These are phyloP conservation scores for Crotalus tigris DNA, from an alignment of 2,113 vertebrate species.

Conservation along the genomic window DNA sequence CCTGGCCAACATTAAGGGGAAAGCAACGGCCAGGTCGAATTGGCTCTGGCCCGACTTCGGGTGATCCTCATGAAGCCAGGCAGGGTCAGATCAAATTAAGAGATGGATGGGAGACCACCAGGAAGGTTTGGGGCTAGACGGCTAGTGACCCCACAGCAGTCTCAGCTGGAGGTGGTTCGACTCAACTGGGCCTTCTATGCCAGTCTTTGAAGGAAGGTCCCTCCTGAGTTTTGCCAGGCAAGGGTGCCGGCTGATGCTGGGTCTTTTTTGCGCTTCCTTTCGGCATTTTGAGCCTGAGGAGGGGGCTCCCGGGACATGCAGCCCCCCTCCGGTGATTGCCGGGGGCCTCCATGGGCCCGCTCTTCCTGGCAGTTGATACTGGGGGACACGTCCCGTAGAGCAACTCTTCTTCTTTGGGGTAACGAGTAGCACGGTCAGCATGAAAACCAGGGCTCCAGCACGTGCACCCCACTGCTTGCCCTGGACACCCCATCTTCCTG, in stretches of 20 bases:
- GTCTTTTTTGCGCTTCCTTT: neutral
- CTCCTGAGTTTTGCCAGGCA: neutral
- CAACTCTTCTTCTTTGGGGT: neutral
- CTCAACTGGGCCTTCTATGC: neutral
- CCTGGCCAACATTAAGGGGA: neutral
- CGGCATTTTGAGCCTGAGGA: rapidly evolving
- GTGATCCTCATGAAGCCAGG: neutral
- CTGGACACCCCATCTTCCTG: rapidly evolving
- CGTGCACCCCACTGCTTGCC: neutral
- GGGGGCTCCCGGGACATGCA: neutral
- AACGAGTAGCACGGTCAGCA: neutral
- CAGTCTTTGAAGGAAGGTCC: neutral
- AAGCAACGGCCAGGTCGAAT: neutral
- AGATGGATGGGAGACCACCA: neutral
- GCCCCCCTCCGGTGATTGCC: too few relatives aligned
- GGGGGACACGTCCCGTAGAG: neutral
- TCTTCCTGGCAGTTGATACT: neutral
- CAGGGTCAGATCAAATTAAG: neutral
- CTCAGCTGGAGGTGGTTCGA: neutral
- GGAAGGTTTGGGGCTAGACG: neutral
- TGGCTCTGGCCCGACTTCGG: neutral
- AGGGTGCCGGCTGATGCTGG: neutral
- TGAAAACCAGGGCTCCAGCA: neutral
- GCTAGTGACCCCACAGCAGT: neutral
- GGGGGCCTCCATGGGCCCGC: too few relatives aligned